Evolutionary conservation across 2,113 vertebrate species (phyloP), one percentile per base, ranked within the genome.

Genomic region (Cheirogaleus medius): DNA sequence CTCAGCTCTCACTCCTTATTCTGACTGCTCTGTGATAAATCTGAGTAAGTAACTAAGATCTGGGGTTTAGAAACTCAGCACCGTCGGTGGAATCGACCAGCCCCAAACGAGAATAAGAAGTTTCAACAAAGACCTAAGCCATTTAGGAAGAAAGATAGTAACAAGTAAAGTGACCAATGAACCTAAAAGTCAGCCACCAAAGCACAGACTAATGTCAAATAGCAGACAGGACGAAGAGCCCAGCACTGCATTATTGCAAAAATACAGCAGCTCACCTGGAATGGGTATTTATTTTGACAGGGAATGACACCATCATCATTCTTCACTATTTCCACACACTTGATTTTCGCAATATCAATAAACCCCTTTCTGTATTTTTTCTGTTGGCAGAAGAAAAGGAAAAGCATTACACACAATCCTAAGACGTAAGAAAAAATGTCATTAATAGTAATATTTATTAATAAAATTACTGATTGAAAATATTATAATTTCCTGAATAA

Each of bases 201-300:
- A 92, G 56, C 39, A 60, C n/a, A 7, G 49, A 82, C 47, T 11
- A 44, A 76, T 18, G 56, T 49, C 54, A 73, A n/a, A 56, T 1
- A 88, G 37, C 32, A 83, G 77, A 27, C 37, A 90, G 20, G 56
- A 89, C 76, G 44, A 52, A 77, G 78, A 66, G 63, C 64, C 74
- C 34, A 82, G 20, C 68, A 42, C 27, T 15, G 6, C 7, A 29
- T 8, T 47, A 18, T 14, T 5, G 1, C 25, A 29, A 47, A 87
- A 83, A 29, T 2, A 21, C 0, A 1, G 11, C 81, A 58, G 86
- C 98, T 89, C 99, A 99, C 99, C 99, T 99, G 99, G 98, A 99
- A 99, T 1, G 99, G 99, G 63, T 99, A 99, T 97, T 99, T 99
- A 98, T 99, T 99, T 97, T 99, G 99, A 98, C 99, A 99, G 83